Base-by-base conservation (phyloP, 2,113 vertebrate species). In the Gymnocephalus cernua region DNA sequence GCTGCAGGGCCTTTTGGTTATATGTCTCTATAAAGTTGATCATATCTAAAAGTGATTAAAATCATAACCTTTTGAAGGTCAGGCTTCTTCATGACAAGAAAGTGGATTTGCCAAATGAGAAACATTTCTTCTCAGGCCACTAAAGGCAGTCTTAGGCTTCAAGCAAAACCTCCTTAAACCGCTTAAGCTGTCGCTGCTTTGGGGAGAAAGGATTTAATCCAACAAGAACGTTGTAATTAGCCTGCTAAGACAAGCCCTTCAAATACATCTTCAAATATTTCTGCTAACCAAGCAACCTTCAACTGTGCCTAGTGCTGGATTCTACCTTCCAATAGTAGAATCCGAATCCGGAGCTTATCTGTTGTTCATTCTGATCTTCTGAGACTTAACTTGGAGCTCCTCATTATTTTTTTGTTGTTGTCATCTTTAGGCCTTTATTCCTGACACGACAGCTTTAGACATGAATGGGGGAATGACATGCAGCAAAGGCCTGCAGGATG, bases 181-280 rank as follows among this genome's bases (percentile, higher is more conserved):
- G 16, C 48, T 53, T 75, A 51, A 85, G 29, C 75, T 72, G 35
- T 54, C 57, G 4, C 25, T 53, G 54, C 78, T 82, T 65, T 58
- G 16, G 65, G 68, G 57, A 41, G 7, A 59, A 58, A 54, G 16
- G 14, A 54, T 70, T 66, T 63, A 73, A 66, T 75, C 53, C 27
- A 79, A 51, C n/a, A 73, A 74, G 50, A 80, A 87, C 69, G 35
- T 48, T 87, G 41, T 65, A 73, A 82, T 75, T 72, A 71, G 15
- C 8, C 44, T 58, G 23, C 25, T 47, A 21, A 58, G 23, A 75
- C 25, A 65, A 48, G 35, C 66, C 53, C 58, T 73, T 77, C 25
- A 74, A 21, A 56, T 70, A 4, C 9, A 21, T 63, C 18, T 68
- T 14, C 27, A 64, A 64, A 51, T 58, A 69, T 64, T 73, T 62